These are phyloP conservation scores for Melanostigma gelatinosum DNA, from an alignment of 2,113 vertebrate species.

Conservation along the genomic window DNA sequence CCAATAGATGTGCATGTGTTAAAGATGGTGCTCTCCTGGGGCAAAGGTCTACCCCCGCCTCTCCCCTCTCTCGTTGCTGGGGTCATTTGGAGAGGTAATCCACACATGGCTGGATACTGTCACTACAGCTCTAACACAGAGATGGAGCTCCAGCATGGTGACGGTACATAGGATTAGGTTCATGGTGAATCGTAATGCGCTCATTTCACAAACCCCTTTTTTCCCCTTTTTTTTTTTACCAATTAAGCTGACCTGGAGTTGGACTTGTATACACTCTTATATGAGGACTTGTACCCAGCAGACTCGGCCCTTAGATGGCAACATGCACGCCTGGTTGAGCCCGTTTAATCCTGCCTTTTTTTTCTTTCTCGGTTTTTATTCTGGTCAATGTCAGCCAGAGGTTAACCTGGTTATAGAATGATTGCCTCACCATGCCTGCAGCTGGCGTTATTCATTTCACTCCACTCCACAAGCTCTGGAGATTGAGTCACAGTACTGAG, in stretches of 20 bases:
- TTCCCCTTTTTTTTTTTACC: constrained; percentile 16
- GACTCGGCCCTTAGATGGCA: constrained; percentile 47
- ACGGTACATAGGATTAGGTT: constrained; percentile 60
- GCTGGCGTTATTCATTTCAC: constrained; percentile 76
- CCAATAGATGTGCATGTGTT: constrained; percentile 84
- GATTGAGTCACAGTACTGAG: constrained; percentile 77
- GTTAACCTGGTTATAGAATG: constrained; percentile 78
- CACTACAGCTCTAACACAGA: constrained; percentile 38
- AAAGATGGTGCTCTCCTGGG: constrained; percentile 74
- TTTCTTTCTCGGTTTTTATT: constrained; percentile 48
- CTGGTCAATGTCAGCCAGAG: constrained; percentile 77
- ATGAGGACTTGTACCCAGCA: constrained; percentile 29
- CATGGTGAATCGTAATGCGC: constrained; percentile 56
- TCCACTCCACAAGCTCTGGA: constrained; percentile 63
- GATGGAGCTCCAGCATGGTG: constrained; percentile 26
- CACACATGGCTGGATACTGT: constrained; percentile 76
- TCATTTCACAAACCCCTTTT: constrained; percentile 48
- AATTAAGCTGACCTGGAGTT: constrained; percentile 45
- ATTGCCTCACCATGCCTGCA: constrained; percentile 70
- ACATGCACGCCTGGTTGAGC: constrained; percentile 53
- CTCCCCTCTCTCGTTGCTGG: constrained; percentile 40
- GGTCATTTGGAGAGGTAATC: constrained; percentile 77
- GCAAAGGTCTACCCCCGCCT: constrained; percentile 57
- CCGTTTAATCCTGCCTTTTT: constrained; percentile 66
- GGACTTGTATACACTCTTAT: constrained; percentile 34